Percentiles rank a stretch among this genome's conserved stretches.
phyloP scores from a whole-genome alignment of 2,888 invertebrate species.

The Muscina levida region DNA sequence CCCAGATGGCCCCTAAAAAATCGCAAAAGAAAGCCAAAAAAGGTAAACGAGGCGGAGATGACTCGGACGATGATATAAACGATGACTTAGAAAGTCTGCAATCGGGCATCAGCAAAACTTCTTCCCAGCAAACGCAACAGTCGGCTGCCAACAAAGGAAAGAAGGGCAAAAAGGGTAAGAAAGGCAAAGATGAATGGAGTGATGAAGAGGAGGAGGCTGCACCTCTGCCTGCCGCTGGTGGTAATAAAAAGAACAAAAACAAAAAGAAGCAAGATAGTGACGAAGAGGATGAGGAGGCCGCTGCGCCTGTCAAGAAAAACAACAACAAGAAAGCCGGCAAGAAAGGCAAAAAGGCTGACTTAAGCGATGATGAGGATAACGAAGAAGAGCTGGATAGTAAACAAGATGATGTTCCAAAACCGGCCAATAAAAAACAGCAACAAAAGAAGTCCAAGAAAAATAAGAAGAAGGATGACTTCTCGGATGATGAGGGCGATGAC shows the following conservation, averaged over 20 bases:
- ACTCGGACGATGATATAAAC: slow-evolving; percentile 81
- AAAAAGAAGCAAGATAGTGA: slow-evolving; percentile 62
- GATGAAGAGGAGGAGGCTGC: slow-evolving; percentile 78
- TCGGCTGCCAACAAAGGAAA: slow-evolving; percentile 52
- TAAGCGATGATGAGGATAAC: slow-evolving; percentile 65
- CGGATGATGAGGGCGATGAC: slow-evolving; percentile 75
- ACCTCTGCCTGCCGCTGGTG: slow-evolving; percentile 3
- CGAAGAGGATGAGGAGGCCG: slow-evolving; percentile 62
- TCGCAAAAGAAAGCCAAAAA: slow-evolving; percentile 73
- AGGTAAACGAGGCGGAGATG: slow-evolving; percentile 80
- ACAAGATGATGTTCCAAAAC: slow-evolving; percentile 56
- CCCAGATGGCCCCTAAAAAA: slow-evolving; percentile 65
- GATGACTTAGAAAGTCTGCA: slow-evolving; percentile 76
- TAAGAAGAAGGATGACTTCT: slow-evolving; percentile 74
- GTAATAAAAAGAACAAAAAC: slow-evolving; percentile 56
- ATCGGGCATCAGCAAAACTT: slow-evolving; percentile 69
- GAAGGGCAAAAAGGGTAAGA: slow-evolving; percentile 77
- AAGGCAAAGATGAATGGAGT: slow-evolving; percentile 82
- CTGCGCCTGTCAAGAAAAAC: slow-evolving; percentile 60
- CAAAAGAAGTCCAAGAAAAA: slow-evolving; percentile 74
- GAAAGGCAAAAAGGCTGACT: slow-evolving; percentile 64
- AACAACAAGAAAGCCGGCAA: slow-evolving; percentile 75
- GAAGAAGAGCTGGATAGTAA: slow-evolving; percentile 59
- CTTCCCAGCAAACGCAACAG: slow-evolving; percentile 52
- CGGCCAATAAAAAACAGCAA: slow-evolving; percentile 69